These are phyloP conservation scores for Limenitis camilla DNA, from an alignment of 2,888 invertebrate species.

Conservation along the genomic window DNA sequence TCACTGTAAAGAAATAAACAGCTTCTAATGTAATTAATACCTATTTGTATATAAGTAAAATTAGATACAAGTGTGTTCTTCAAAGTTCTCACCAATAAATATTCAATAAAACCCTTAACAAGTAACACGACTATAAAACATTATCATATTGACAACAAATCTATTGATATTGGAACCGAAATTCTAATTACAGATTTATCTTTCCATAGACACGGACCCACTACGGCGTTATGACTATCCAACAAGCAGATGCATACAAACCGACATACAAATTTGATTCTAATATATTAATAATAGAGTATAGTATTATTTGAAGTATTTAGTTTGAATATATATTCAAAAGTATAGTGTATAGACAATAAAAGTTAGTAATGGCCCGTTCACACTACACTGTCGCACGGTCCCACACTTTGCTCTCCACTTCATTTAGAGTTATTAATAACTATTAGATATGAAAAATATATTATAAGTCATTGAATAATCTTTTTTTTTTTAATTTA, in stretches of 20 bases:
- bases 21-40: too few species aligned
- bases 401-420: conserved; percentile 54
- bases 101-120: conserved; percentile 4
- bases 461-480: conserved; percentile 20
- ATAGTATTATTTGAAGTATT: conserved; percentile 3
- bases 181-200: conserved; percentile 25
- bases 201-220: conserved; percentile 24
- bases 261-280: conserved; percentile 5
- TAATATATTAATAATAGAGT: conserved; percentile 4
- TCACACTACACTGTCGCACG: conserved; percentile 49
- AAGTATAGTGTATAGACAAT: conserved; percentile 46
- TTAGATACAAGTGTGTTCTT: not conserved
- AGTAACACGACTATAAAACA: conserved; percentile 12
- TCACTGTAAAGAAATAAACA: too few species aligned
- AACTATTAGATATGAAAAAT: conserved; percentile 27
- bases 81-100: conserved; percentile 9
- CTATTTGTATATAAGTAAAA: too few species aligned
- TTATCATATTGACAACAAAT: conserved; percentile 19
- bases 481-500: conserved; percentile 21
- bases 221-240: conserved; percentile 22
- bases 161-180: conserved; percentile 18
- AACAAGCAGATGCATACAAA: conserved; percentile 13
- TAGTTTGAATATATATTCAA: conserved; percentile 42
- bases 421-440: conserved; percentile 34
- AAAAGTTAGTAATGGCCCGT: conserved; percentile 56